Evolutionary conservation across 2,888 invertebrate species (phyloP).

Genomic region (Trisateles emortualis): DNA sequence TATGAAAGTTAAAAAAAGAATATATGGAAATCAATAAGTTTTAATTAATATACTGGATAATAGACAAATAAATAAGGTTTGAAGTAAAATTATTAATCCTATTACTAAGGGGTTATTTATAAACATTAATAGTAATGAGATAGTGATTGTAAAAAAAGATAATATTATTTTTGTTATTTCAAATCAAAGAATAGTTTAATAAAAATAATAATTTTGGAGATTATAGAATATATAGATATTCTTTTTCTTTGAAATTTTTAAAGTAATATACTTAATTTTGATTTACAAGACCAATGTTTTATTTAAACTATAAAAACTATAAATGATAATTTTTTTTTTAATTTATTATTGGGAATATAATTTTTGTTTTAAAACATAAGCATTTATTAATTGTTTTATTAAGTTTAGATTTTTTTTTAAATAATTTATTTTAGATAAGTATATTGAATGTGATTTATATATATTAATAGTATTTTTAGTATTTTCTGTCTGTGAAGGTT

Average conservation of each 20-base stretch:
- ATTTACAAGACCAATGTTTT: conserved; percentile 91
- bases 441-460: conserved; percentile 81
- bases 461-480: conserved; percentile 88
- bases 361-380: conserved; percentile 86
- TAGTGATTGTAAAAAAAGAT: conserved; percentile 67
- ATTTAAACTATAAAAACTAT: conserved; percentile 88
- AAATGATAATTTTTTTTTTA: conserved; percentile 82
- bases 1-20: conserved; percentile 88
- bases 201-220: conserved; percentile 91
- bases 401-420: conserved; percentile 86
- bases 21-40: conserved; percentile 88
- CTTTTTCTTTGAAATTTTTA: conserved; percentile 88
- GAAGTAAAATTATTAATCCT: conserved; percentile 83
- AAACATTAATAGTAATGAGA: conserved; percentile 62
- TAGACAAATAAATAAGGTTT: conserved; percentile 82
- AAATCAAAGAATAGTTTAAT: conserved; percentile 89
- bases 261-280: conserved; percentile 86
- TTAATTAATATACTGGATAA: conserved; percentile 77
- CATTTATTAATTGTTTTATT: conserved; percentile 88
- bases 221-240: conserved; percentile 87
- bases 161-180: conserved; percentile 73
- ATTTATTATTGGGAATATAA: conserved; percentile 81
- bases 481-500: conserved; percentile 89
- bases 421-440: conserved; percentile 78
- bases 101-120: conserved; percentile 83